phyloP scores from a whole-genome alignment of 2,113 vertebrate species.

The Ceuthmochares aereus region DNA sequence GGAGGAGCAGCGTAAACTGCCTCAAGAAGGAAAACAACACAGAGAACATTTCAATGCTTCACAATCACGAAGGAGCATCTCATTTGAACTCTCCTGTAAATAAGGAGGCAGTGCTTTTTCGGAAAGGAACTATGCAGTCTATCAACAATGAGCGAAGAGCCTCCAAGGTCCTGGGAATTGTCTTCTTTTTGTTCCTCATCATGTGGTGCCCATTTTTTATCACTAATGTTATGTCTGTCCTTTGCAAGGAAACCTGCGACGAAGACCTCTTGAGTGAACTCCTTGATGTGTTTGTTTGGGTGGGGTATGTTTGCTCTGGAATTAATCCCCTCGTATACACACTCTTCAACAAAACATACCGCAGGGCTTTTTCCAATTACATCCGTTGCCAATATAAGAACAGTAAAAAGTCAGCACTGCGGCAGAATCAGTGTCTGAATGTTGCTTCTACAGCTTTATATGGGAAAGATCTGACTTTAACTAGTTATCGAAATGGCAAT shows the following conservation, averaged over 20 bases:
- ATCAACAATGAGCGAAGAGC: conserved; percentile 97
- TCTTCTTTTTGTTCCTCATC: conserved; percentile 97
- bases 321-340: conserved; percentile 97
- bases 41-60: conserved; percentile 83
- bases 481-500: conserved; percentile 80
- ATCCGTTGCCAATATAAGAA: conserved; percentile 88
- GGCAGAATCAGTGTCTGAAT: conserved; percentile 84
- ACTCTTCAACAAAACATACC: conserved; percentile 96
- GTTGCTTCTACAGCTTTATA: conserved; percentile 79
- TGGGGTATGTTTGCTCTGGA: conserved; percentile 97
- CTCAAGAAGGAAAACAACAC: conserved; percentile 80
- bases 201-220: conserved; percentile 99
- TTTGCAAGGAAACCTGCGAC: conserved; percentile 89
- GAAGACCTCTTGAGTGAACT: conserved; percentile 87
- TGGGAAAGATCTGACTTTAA: conserved; percentile 83
- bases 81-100: conserved; percentile 86
- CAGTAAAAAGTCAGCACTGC: conserved; percentile 70
- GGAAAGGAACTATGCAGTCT: conserved; percentile 96
- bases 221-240: conserved; percentile 93
- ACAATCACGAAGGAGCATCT: conserved; percentile 80
- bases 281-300: conserved; percentile 97
- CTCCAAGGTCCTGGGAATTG: conserved; percentile 96
- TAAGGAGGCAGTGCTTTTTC: conserved; percentile 80
- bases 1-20: conserved; percentile 85
- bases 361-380: conserved; percentile 94